phyloP scores from a whole-genome alignment of 2,888 invertebrate genomes.

The Helicoverpa assulta region DNA sequence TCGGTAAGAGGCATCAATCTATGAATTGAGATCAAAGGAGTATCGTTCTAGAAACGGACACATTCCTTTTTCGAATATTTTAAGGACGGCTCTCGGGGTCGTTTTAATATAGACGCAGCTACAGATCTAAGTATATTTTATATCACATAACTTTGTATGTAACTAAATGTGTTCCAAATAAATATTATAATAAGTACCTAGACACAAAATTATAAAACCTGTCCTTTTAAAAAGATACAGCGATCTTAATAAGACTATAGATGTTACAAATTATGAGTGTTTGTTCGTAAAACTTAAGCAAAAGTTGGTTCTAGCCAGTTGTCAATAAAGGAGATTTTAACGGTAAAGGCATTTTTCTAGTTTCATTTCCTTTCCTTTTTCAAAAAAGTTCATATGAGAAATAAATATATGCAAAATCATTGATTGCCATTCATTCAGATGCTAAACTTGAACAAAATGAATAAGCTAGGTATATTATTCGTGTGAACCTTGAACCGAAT shows the following conservation, averaged over 20 bases:
- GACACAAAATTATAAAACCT: conserved; percentile 4
- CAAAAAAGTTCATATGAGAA: no score
- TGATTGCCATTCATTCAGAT: not conserved
- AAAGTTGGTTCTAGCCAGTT: conserved; percentile 48
- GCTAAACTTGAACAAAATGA: not conserved
- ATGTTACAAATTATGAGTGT: conserved; percentile 48
- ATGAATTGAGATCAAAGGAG: not conserved
- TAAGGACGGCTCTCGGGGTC: not conserved
- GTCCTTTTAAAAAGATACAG: conserved; percentile 41
- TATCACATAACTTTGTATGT: not conserved
- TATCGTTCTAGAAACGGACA: not conserved
- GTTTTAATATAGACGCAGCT: not conserved
- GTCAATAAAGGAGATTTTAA: conserved; percentile 54
- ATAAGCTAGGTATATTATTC: conserved; percentile 3
- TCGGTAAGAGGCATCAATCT: not conserved
- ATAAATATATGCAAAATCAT: not conserved
- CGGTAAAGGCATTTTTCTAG: conserved; percentile 25
- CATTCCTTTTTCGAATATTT: not conserved
- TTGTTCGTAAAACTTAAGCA: conserved; percentile 22
- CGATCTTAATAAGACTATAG: conserved; percentile 43
- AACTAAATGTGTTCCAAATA: conserved; percentile 4
- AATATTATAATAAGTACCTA: not conserved
- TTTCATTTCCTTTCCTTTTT: conserved; percentile 1
- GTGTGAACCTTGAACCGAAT: not conserved
- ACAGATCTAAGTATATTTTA: not conserved